Percentiles rank a stretch among this genome's conserved stretches.
phyloP scores from a whole-genome alignment of 2,113 vertebrate genomes.

The Antechinus stuartii region DNA sequence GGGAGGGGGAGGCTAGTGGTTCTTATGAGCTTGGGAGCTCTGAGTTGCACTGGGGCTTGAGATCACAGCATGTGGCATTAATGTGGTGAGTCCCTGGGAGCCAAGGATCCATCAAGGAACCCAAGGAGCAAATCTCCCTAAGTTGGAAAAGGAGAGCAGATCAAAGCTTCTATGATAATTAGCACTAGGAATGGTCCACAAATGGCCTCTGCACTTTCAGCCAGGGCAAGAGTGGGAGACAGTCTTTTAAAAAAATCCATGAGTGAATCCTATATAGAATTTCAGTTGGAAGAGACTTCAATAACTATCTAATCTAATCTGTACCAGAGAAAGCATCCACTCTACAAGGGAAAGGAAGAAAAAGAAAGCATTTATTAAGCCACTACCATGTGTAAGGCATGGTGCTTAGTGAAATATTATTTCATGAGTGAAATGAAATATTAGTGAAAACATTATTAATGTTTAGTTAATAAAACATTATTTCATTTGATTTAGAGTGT shows the following conservation, averaged over 20 bases:
- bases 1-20: not conserved
- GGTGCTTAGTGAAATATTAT: not conserved
- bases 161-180: not conserved
- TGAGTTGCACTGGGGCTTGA: not conserved
- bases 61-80: not conserved
- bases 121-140: not conserved
- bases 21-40: not conserved
- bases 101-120: no score
- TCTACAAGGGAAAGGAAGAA: not conserved
- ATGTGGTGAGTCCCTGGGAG: not conserved
- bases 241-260: not conserved
- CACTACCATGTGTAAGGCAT: not conserved
- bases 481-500: not conserved
- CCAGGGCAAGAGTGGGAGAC: not conserved
- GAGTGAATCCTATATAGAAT: not conserved
- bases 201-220: not conserved
- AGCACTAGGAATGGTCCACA: not conserved
- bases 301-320: not conserved
- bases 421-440: not conserved
- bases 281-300: not conserved
- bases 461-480: not conserved
- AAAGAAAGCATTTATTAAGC: not conserved
- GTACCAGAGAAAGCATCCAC: not conserved
- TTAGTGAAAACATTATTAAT: not conserved
- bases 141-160: not conserved